Evolutionary conservation across 2,113 vertebrate species (phyloP), one percentile per base, ranked within the genome.

Genomic region (Myrmecophaga tridactyla): DNA sequence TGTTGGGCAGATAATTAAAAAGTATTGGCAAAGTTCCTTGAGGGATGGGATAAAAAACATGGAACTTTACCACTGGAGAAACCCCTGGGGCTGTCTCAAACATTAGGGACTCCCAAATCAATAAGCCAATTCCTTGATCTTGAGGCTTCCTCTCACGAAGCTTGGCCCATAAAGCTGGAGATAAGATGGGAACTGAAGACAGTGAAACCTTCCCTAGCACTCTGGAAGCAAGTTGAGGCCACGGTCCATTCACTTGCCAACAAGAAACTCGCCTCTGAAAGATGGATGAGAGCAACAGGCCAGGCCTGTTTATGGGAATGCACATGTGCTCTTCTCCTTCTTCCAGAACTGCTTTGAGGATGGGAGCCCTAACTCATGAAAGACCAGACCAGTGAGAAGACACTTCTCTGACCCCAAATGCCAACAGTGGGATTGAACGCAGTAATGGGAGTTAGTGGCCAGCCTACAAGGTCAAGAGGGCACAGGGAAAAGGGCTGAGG

Each of bases 141-240:
- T n/a, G n/a, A n/a, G n/a, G n/a, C n/a, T n/a, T n/a, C n/a, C n/a
- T 93, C 97, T 90, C 95, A 89, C 60, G 84, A 95, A 95, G 90
- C 93, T 96, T 1, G 3, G 88, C 90, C 72, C 11, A 2, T 46
- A 7, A 76, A 70, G 89, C 95, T 93, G 69, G 56, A 92, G 82
- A 58, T 69, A 73, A 88, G 82, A 96, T 13, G 63, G 93, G 41
- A 90, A 82, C 82, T 78, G 21, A 27, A 5, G 1, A 67, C 78
- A 73, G 27, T n/a, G 75, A 63, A 85, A 69, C 69, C 80, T 69
- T 89, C 89, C 95, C 85, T 96, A 97, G 96, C 95, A 97, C 96
- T 96, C 96, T 87, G 94, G 95, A 94, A 92, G 86, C 89, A 8
- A 72, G 70, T 51, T 73, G 96, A 85, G 58, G 75, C 56, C 78